Evolutionary conservation across 2,888 invertebrate species (phyloP).

Genomic region (Phyllotreta cruciferae): DNA sequence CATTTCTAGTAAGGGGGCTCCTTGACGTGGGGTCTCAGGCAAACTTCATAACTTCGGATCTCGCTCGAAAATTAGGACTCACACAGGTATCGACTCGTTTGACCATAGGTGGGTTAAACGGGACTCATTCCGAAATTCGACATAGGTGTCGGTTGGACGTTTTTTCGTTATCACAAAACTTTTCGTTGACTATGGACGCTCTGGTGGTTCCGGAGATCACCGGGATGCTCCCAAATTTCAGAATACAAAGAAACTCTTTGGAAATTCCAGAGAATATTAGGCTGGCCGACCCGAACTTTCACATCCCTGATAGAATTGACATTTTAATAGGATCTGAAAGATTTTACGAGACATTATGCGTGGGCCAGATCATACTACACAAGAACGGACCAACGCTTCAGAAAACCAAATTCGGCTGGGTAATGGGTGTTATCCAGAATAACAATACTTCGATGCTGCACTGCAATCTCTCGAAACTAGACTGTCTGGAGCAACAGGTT

Average conservation of each 20-base stretch:
- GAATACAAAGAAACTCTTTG: neutral
- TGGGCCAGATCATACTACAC: slow-evolving; percentile 10
- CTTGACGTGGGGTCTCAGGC: neutral
- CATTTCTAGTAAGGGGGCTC: neutral
- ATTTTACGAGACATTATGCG: neutral
- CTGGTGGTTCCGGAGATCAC: neutral
- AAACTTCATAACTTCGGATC: neutral
- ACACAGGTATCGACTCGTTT: too few relatives aligned
- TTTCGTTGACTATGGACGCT: neutral
- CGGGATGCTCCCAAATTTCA: neutral
- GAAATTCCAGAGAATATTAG: neutral
- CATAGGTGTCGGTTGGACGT: neutral
- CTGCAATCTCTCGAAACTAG: neutral
- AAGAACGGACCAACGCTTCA: neutral
- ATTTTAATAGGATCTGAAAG: neutral
- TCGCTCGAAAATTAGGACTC: too few relatives aligned
- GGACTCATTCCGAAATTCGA: too few relatives aligned
- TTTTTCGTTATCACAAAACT: too few relatives aligned
- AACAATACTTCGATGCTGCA: too few relatives aligned
- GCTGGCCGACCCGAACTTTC: neutral
- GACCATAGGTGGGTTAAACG: too few relatives aligned
- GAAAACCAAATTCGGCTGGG: slow-evolving; percentile 21
- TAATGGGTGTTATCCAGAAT: neutral
- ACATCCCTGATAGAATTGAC: neutral
- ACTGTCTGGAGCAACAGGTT: neutral